Evolutionary conservation across 2,888 invertebrate genomes (phyloP).

Genomic region (Notocelia uddmanniana): DNA sequence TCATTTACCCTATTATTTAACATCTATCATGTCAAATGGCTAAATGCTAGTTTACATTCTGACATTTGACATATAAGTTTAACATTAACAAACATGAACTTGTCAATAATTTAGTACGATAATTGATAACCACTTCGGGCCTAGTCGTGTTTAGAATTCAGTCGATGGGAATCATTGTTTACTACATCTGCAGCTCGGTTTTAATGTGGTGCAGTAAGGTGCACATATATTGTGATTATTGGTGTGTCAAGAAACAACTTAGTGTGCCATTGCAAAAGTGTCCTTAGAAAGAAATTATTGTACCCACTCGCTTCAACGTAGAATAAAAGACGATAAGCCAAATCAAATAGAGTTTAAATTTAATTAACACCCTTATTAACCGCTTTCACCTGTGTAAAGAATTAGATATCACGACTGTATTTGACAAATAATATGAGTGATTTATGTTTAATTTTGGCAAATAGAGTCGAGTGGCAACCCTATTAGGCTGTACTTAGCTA

Average conservation of each 20-base stretch:
- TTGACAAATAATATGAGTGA: neutral
- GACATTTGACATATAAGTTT: too few relatives aligned
- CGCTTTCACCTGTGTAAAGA: neutral
- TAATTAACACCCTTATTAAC: neutral
- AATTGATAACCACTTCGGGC: too few relatives aligned
- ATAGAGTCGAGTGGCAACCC: neutral
- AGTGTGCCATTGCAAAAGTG: neutral
- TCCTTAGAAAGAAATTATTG: neutral
- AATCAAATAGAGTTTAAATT: constrained; percentile 10
- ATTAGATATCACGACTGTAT: neutral
- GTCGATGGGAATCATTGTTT: too few relatives aligned
- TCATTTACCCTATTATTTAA: too few relatives aligned
- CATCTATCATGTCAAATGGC: too few relatives aligned
- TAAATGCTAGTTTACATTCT: too few relatives aligned
- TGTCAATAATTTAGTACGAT: too few relatives aligned
- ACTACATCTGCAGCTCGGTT: too few relatives aligned
- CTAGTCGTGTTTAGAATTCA: too few relatives aligned
- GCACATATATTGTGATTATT: neutral
- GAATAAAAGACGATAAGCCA: constrained; percentile 9
- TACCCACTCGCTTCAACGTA: neutral
- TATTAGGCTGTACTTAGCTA: neutral
- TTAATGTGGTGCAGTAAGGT: too few relatives aligned
- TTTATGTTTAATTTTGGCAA: neutral
- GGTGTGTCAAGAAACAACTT: neutral
- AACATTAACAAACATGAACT: too few relatives aligned